Evolutionary conservation across 2,888 invertebrate species (phyloP).

Genomic region (Caenorhabditis sp.): DNA sequence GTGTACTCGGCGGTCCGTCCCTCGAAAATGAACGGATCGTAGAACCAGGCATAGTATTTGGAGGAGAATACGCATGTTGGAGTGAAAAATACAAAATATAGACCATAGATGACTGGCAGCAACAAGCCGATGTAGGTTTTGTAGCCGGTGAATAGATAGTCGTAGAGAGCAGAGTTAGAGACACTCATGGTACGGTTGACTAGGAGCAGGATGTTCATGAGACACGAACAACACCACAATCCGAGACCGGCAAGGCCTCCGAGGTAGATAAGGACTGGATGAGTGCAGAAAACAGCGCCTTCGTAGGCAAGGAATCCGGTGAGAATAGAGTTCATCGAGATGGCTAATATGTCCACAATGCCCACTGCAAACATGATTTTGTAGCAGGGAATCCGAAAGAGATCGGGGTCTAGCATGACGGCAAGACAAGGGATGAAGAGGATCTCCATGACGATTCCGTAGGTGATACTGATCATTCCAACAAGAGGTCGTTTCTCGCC

Average conservation of each 20-base stretch:
- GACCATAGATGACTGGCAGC: constrained; percentile 56
- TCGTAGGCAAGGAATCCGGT: constrained; percentile 33
- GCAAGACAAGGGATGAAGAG: constrained; percentile 57
- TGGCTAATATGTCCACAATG: constrained; percentile 55
- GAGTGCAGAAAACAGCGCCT: constrained; percentile 47
- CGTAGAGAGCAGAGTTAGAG: constrained; percentile 34
- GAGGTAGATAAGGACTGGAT: constrained; percentile 34
- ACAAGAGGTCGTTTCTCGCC: constrained; percentile 22
- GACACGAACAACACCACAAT: constrained; percentile 64
- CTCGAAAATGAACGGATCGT: constrained; percentile 60
- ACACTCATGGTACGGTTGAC: constrained; percentile 55
- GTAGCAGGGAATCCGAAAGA: constrained; percentile 58
- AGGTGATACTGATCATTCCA: constrained; percentile 27
- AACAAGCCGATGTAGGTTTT: constrained; percentile 45
- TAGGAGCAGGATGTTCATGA: constrained; percentile 53
- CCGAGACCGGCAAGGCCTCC: constrained; percentile 36
- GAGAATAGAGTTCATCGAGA: constrained; percentile 51
- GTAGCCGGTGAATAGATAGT: constrained; percentile 46
- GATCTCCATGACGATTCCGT: constrained; percentile 33
- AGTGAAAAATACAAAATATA: constrained; percentile 63
- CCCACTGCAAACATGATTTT: constrained; percentile 68
- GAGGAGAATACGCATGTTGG: constrained; percentile 57
- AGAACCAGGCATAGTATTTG: constrained; percentile 57
- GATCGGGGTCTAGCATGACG: constrained; percentile 46
- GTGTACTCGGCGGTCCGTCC: constrained; percentile 44